Conservation (phyloP, 2,113 vertebrate species). For the Alligator mississippiensis region DNA sequence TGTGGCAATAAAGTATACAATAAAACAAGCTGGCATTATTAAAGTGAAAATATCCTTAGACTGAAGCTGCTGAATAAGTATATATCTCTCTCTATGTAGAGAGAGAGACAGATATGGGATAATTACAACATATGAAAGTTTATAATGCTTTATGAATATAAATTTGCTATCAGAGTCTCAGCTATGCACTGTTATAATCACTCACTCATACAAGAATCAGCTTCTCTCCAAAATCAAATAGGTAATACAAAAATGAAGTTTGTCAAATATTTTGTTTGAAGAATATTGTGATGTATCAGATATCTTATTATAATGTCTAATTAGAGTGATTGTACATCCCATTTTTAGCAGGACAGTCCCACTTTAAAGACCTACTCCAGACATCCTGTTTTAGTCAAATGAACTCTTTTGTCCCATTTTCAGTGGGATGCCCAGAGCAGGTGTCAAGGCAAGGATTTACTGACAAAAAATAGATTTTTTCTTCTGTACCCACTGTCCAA, state of each 20-base stretch:
- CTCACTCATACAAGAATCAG: background rate
- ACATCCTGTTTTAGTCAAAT: no score
- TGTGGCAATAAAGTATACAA: background rate
- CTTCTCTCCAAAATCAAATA: background rate
- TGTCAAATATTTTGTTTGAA: background rate
- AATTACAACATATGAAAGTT: background rate
- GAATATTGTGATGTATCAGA: background rate
- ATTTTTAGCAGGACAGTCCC: no score
- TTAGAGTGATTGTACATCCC: no score
- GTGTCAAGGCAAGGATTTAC: no score
- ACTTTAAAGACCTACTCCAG: no score
- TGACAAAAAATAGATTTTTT: no score
- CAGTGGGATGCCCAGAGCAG: no score
- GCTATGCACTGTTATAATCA: background rate
- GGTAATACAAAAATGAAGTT: background rate
- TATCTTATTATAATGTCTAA: no score
- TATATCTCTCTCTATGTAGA: background rate
- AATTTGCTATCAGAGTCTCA: background rate
- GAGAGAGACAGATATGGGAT: background rate
- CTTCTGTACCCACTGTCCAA: no score
- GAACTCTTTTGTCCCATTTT: no score
- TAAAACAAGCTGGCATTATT: background rate
- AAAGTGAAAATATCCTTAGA: background rate
- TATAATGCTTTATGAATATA: background rate
- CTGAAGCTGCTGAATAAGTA: background rate